Base-by-base conservation (phyloP, 2,888 invertebrate species). In the Campoletis raptor region DNA sequence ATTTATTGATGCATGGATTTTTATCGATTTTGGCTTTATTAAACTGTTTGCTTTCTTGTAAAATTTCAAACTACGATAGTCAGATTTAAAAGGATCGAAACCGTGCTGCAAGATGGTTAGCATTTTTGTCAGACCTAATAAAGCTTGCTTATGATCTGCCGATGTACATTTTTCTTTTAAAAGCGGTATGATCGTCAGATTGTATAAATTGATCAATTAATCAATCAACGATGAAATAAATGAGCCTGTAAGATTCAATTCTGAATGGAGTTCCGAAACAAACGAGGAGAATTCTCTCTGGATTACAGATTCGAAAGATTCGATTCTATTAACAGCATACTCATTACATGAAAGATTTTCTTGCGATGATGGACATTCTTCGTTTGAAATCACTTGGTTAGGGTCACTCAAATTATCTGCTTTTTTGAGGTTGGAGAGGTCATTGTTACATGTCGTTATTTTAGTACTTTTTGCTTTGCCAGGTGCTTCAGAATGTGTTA, bases 1-100 rank as follows among this genome's bases (percentile, higher is more conserved):
- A 45, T 70, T 69, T 40, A 83, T 66, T 70, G 61, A 72, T 52
- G 77, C 83, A 57, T 78, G 77, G 24, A 83, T 24, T 72, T 78
- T 77, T 52, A 83, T 48, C 15, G 83, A 83, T 54, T 83, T 72
- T 21, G 83, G 77, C 57, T 48, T 78, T 72, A 83, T 83, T 8
- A 77, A 74, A 69, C 48, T 70, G 30, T 70, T 70, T 70, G 45
- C 48, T 10, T 70, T 70, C 30, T 70, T 48, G 45, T 48, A 70
- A 30, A 70, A 70, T 42, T 42, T 70, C 30, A 70, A 48, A 70
- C 21, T 42, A 30, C 70, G 70, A 52, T 70, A 42, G 15, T 70
- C 70, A 4, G 70, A 70, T 70, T 36, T 70, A 48, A 70, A 70
- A 30, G 70, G 70, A 70, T 70, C 70, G 45, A 70, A 70, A 70